Evolutionary conservation across 2,888 invertebrate species (phyloP).

Genomic region (Tenthredo distinguenda): DNA sequence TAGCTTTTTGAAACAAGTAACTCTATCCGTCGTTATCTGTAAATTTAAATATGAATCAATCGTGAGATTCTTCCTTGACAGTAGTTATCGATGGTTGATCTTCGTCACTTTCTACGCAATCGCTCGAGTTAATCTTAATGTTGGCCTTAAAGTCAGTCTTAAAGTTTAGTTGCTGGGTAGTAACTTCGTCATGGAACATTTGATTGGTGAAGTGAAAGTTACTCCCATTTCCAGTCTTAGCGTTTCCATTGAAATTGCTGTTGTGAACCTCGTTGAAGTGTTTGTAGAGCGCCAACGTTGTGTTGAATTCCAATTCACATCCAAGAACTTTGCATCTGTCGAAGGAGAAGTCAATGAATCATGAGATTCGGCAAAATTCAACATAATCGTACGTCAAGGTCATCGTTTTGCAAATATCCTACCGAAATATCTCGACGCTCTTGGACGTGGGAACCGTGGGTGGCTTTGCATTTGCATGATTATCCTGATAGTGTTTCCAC

Average conservation of each 20-base stretch:
- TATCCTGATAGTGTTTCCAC: constrained; percentile 76
- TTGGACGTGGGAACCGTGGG: constrained; percentile 68
- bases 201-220: constrained; percentile 71
- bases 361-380: not conserved
- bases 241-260: constrained; percentile 66
- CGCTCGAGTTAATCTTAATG: constrained; percentile 70
- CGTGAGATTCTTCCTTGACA: constrained; percentile 70
- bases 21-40: constrained; percentile 19
- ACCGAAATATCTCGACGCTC: constrained; percentile 71
- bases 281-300: constrained; percentile 71
- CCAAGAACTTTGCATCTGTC: constrained; percentile 72
- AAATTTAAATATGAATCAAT: constrained; percentile 66
- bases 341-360: not conserved
- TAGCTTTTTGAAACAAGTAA: constrained; percentile 19
- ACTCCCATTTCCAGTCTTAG: constrained; percentile 75
- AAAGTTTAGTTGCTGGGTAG: constrained; percentile 72
- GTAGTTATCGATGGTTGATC: constrained; percentile 65
- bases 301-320: constrained; percentile 72
- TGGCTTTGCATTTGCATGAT: constrained; percentile 74
- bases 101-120: constrained; percentile 66
- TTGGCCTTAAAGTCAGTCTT: constrained; percentile 77
- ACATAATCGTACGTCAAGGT: not conserved
- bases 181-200: constrained; percentile 71
- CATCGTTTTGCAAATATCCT: constrained; percentile 47
- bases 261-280: constrained; percentile 73